These are phyloP conservation scores for Sinhomidia bicolor DNA, from an alignment of 2,888 invertebrate species.

Conservation along the genomic window DNA sequence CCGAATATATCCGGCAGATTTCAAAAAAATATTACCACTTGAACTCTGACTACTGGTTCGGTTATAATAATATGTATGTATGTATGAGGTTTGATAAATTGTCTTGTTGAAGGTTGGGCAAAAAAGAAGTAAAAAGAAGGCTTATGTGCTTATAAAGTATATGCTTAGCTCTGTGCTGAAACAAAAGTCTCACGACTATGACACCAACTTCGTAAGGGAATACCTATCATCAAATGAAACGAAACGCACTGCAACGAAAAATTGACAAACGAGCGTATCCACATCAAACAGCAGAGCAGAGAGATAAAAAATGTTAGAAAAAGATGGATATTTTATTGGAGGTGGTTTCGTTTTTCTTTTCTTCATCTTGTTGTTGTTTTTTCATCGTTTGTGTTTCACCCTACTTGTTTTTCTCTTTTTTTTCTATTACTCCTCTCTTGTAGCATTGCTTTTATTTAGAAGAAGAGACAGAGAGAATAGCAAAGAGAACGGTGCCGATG, in stretches of 20 bases:
- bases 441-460: conserved; percentile 21
- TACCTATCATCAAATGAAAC: too few species aligned
- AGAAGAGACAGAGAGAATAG: background rate
- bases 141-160: too few species aligned
- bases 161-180: background rate
- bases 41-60: conserved; percentile 25
- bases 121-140: too few species aligned
- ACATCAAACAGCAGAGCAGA: background rate
- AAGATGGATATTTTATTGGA: conserved; percentile 44
- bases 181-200: background rate
- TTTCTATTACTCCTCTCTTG: background rate
- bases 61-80: too few species aligned
- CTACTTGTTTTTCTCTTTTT: conserved; percentile 1
- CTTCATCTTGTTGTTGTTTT: background rate
- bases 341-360: conserved; percentile 23
- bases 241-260: conserved; percentile 37
- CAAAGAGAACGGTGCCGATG: too few species aligned
- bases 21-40: background rate
- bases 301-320: too few species aligned
- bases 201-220: background rate
- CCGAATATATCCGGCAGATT: background rate
- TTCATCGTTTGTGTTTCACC: conserved; percentile 1
- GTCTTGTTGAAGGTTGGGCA: conserved; percentile 37
- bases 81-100: conserved; percentile 23
- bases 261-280: conserved; percentile 19